Evolutionary conservation across 2,113 vertebrate species (phyloP), one percentile per base, ranked within the genome.

Genomic region (Hippopotamus amphibius): DNA sequence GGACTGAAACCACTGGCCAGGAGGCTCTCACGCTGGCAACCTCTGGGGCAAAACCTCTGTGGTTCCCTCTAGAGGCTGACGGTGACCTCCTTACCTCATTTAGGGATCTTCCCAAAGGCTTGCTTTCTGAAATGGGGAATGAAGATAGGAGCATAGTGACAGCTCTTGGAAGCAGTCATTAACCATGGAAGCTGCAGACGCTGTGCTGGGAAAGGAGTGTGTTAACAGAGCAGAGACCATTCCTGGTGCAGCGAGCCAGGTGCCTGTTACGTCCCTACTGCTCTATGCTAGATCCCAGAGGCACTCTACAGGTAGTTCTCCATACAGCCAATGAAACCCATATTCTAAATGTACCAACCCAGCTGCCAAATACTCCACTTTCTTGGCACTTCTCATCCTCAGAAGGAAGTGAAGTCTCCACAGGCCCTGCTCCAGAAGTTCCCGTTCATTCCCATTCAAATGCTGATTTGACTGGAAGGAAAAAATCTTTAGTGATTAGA

Each of bases 401-500:
- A 14, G 88, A 41, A 96, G 89, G 57, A 81, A 43, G 28, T 26
- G 72, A 95, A 43, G 83, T 89, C 65, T 89, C 77, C 63, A 48
- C 0, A 9, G 57, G 79, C 12, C 55, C 37, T 28, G 43, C 22
- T 79, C 65, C 77, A 59, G 28, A 61, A 84, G 90, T 85, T 61
- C 12, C 63, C 59, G 59, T 46, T 48, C 5, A 61, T 46, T 30
- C 61, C 88, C 90, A 79, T 28, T 93, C 80, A 48, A 81, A 96
- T 79, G 84, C 82, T 95, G 74, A 89, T 65, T 5, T 71, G 95
- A 76, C 95, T 97, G 93, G 61, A 97, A 98, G 93, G 96, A 96
- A 98, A 98, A 92, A 97, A 98, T 88, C 87, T 95, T 97, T 88
- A 77, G 53, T 95, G 81, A 93, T 97, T 77, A 93, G 65, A 97